phyloP scores from a whole-genome alignment of 2,888 invertebrate genomes.

The Liopterus haemorrhoidalis region DNA sequence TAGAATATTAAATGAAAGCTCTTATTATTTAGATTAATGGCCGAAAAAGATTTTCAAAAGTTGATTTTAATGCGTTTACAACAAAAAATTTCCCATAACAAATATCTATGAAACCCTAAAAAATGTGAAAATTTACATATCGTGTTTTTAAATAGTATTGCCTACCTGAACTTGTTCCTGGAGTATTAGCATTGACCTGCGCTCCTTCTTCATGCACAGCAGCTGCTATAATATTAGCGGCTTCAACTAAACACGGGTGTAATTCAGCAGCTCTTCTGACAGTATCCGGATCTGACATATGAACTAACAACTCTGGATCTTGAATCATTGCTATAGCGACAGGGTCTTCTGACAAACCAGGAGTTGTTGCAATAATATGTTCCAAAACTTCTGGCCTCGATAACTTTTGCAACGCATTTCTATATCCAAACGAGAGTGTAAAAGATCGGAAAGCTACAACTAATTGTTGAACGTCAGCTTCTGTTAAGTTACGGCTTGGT shows the following conservation, averaged over 20 bases:
- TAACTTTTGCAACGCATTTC: constrained; percentile 60
- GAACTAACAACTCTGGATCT: constrained; percentile 68
- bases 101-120: too few species aligned
- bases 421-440: constrained; percentile 55
- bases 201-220: constrained; percentile 50
- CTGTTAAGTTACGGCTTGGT: constrained; percentile 49
- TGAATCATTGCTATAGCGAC: constrained; percentile 68
- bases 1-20: too few species aligned
- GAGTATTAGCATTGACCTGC: constrained; percentile 50
- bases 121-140: constrained; percentile 17
- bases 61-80: too few species aligned
- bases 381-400: constrained; percentile 52
- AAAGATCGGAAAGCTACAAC: constrained; percentile 59
- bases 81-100: too few species aligned
- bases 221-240: constrained; percentile 60
- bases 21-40: too few species aligned
- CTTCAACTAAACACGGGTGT: constrained; percentile 66
- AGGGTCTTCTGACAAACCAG: constrained; percentile 64
- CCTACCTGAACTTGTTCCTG: constrained; percentile 49
- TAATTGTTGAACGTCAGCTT: constrained; percentile 57
- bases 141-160: constrained; percentile 35
- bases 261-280: constrained; percentile 61
- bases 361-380: constrained; percentile 65
- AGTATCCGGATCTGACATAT: constrained; percentile 62
- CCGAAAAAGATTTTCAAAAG: too few species aligned